phyloP scores from a whole-genome alignment of 2,113 vertebrate genomes.

The Chloropsis hardwickii region DNA sequence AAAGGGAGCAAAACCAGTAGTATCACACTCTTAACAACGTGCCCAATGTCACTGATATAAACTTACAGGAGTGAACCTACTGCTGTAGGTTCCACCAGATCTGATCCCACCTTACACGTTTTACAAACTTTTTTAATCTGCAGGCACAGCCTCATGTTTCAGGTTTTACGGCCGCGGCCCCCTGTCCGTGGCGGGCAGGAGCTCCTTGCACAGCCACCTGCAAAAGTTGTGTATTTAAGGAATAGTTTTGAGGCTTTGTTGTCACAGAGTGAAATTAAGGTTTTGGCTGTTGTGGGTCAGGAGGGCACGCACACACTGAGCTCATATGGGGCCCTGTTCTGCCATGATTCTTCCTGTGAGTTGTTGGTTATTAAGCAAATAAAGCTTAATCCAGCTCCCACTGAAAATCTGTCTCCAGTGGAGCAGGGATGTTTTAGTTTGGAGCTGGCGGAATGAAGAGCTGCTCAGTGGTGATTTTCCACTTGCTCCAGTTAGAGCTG shows the following conservation, averaged over 20 bases:
- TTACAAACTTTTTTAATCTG: slow-evolving; percentile 40
- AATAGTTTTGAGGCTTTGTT: slow-evolving; percentile 15
- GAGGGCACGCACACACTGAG: neutral
- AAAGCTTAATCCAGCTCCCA: neutral
- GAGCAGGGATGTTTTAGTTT: neutral
- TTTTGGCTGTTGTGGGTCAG: slow-evolving; percentile 24
- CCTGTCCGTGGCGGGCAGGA: neutral
- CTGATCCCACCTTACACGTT: neutral
- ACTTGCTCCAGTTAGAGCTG: neutral
- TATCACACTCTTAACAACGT: neutral
- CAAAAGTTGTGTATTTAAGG: slow-evolving; percentile 5
- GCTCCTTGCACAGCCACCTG: neutral
- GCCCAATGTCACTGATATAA: neutral
- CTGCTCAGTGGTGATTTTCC: neutral
- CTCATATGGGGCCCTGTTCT: neutral
- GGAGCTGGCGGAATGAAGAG: neutral
- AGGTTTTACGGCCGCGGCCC: neutral
- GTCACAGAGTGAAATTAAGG: slow-evolving; percentile 28
- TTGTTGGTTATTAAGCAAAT: slow-evolving; percentile 16
- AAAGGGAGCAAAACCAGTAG: neutral
- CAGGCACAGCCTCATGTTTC: slow-evolving; percentile 43
- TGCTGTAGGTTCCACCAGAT: slow-evolving; percentile 2
- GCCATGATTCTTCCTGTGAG: neutral
- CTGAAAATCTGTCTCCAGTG: neutral
- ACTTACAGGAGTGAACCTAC: neutral